These are phyloP conservation scores for Paracentrotus lividus DNA, from an alignment of 53 echinoderm and acorn worm species.

Conservation along the genomic window DNA sequence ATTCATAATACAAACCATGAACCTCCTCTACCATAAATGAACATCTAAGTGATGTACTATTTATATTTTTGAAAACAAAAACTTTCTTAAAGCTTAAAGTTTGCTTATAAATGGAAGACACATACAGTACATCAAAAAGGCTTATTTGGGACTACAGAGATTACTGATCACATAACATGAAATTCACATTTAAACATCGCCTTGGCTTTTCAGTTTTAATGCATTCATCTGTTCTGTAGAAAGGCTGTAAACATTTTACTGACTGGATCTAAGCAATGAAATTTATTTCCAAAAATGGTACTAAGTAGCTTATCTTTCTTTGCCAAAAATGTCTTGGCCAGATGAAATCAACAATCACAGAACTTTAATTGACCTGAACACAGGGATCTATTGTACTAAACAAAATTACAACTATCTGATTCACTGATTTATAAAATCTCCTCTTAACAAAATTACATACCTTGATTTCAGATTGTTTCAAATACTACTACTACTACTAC, in stretches of 20 bases:
- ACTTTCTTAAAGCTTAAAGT: no score
- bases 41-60: not conserved
- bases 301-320: no score
- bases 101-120: slow-evolving; percentile 46
- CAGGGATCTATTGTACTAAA: not conserved
- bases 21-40: not conserved
- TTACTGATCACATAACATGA: no score
- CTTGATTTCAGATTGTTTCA: slow-evolving; percentile 23
- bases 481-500: not conserved
- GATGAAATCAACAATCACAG: not conserved
- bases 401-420: not conserved
- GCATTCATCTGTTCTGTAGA: no score
- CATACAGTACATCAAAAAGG: slow-evolving; percentile 17
- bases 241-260: not conserved
- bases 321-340: not conserved
- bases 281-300: no score
- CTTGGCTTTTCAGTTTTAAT: no score
- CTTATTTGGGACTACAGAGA: not conserved
- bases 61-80: not conserved
- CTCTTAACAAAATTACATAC: no score
- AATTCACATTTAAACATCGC: no score
- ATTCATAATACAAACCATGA: not conserved
- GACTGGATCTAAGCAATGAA: no score
- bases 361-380: not conserved
- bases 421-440: not conserved